These are phyloP conservation scores for Sandelia bainsii DNA, from an alignment of 2,797 vertebrate genomes.

Conservation along the genomic window DNA sequence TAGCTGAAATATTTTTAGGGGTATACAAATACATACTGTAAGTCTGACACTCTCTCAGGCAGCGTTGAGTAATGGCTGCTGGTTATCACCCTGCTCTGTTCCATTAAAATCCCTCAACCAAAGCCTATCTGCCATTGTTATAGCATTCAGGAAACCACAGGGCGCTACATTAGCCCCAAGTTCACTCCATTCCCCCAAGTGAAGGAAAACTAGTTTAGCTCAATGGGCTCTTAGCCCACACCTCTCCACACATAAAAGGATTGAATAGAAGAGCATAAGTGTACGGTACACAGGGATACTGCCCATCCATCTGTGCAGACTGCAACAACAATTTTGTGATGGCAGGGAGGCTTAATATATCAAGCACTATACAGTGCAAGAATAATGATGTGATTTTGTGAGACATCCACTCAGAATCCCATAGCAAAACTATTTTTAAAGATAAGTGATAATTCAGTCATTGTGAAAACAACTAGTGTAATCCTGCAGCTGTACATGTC, in stretches of 20 bases:
- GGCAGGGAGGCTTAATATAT: slow-evolving; percentile 8
- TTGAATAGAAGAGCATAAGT: slow-evolving; percentile 41
- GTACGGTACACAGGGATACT: slow-evolving; percentile 43
- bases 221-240: slow-evolving; percentile 57
- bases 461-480: not conserved
- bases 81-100: slow-evolving; percentile 31
- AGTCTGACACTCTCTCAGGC: slow-evolving; percentile 22
- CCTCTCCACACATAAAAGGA: slow-evolving; percentile 57
- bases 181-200: slow-evolving; percentile 34
- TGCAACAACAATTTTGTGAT: slow-evolving; percentile 14
- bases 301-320: slow-evolving; percentile 53
- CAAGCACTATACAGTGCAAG: slow-evolving; percentile 2
- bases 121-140: slow-evolving; percentile 53
- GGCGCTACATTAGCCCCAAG: slow-evolving; percentile 37
- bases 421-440: slow-evolving; percentile 22
- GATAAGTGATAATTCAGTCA: not conserved
- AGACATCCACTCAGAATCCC: slow-evolving; percentile 9
- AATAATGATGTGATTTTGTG: slow-evolving; percentile 17
- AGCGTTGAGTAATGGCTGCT: slow-evolving; percentile 18
- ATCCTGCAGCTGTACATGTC: not conserved
- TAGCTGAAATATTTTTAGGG: not conserved
- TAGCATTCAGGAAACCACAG: slow-evolving; percentile 43
- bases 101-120: slow-evolving; percentile 47
- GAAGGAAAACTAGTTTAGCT: slow-evolving; percentile 61
- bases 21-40: not conserved